These are phyloP conservation scores for Microtus oregoni DNA, from an alignment of 2,113 vertebrate species.

Conservation along the genomic window DNA sequence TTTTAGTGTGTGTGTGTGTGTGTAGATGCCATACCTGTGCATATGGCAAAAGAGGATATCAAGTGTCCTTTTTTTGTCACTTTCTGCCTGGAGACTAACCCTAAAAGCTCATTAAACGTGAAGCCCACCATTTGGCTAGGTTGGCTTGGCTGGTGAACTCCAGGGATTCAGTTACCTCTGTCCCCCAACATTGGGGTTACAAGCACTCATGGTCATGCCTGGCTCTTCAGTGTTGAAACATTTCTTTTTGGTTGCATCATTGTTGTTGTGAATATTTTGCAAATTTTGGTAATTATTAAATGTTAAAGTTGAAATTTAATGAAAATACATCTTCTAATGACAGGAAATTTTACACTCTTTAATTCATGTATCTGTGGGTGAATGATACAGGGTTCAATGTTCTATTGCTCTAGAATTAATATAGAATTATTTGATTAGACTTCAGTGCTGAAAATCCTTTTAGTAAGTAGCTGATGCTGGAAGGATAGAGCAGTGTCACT, in stretches of 20 bases:
- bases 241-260: neutral
- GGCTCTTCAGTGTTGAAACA: conserved; percentile 32
- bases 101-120: neutral
- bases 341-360: neutral
- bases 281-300: conserved; percentile 13
- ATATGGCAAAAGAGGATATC: neutral
- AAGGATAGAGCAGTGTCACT: conserved; percentile 6
- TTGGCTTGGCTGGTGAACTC: neutral
- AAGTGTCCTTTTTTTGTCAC: neutral
- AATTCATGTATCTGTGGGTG: neutral
- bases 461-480: neutral
- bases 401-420: neutral
- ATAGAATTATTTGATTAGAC: neutral
- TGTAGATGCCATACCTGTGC: too few species aligned
- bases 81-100: neutral
- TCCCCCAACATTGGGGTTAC: neutral
- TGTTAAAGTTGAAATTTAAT: neutral
- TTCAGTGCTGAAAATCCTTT: neutral
- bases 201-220: neutral
- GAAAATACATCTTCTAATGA: neutral
- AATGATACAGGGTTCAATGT: neutral
- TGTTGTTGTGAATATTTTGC: neutral
- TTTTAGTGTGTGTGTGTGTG: neutral
- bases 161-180: neutral
- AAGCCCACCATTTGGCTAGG: neutral